Conservation (phyloP, 2,113 vertebrate species). For the Tapirus terrestris region DNA sequence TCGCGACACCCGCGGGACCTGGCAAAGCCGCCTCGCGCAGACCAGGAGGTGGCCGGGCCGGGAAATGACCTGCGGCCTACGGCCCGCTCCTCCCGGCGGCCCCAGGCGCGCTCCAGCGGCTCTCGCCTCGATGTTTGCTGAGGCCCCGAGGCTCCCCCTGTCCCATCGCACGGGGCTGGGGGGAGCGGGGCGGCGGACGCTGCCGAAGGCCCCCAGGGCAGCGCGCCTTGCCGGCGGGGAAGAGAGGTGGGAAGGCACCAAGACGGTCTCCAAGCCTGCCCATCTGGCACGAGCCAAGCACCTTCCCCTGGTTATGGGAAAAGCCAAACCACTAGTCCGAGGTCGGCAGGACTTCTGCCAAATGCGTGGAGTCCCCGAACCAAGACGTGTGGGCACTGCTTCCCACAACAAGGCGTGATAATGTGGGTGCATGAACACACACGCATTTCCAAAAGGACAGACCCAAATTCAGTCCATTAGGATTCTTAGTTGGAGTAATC, state of each 20-base stretch:
- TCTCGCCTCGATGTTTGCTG: neutral
- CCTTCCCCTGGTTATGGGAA: neutral
- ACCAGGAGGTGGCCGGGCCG: neutral
- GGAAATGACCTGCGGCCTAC: neutral
- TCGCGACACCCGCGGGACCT: neutral
- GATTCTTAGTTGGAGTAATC: neutral
- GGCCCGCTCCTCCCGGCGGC: neutral
- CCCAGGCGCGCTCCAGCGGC: accelerated
- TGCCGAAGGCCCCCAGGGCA: neutral
- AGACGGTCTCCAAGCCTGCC: neutral
- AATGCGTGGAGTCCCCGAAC: neutral
- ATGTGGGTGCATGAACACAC: neutral
- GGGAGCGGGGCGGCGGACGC: neutral
- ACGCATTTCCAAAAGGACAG: neutral
- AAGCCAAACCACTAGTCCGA: neutral
- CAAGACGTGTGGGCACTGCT: neutral
- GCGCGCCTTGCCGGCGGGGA: accelerated
- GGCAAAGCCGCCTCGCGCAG: accelerated
- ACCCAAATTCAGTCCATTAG: neutral
- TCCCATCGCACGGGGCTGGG: accelerated
- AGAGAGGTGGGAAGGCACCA: neutral
- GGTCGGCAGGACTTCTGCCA: neutral
- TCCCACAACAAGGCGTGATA: too few species aligned
- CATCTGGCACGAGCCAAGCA: neutral
- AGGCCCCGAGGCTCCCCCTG: too few species aligned